Evolutionary conservation across 2,113 vertebrate species (phyloP).

Genomic region (Tetrao urogallus): DNA sequence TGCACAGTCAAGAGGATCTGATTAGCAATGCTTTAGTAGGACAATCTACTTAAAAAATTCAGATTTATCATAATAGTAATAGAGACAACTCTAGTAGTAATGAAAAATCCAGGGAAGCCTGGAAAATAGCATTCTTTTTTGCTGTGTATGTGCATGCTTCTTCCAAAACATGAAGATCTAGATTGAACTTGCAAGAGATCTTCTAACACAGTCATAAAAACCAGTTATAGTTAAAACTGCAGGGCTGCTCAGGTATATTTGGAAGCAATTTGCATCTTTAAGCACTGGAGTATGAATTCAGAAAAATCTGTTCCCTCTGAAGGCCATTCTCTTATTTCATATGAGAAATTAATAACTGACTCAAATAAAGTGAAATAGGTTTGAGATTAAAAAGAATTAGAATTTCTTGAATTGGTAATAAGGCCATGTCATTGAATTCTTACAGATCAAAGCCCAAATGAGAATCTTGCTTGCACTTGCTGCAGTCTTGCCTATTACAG

Average conservation of each 20-base stretch:
- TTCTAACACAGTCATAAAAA: neutral
- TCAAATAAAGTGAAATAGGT: constrained; percentile 9
- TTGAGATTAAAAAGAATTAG: constrained; percentile 24
- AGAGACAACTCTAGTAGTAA: neutral
- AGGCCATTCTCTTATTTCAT: neutral
- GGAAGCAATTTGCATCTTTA: neutral
- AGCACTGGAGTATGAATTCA: neutral
- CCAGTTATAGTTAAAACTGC: neutral
- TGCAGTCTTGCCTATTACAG: rapidly evolving
- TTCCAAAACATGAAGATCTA: neutral
- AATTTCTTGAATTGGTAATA: constrained; percentile 13
- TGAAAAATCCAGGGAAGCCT: neutral
- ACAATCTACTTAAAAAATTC: neutral
- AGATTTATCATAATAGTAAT: neutral
- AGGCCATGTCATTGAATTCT: neutral
- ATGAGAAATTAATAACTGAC: constrained; percentile 23
- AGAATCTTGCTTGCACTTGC: neutral
- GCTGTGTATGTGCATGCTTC: neutral
- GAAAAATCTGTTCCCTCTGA: neutral
- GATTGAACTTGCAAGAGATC: neutral
- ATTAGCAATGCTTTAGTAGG: neutral
- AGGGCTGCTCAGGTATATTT: neutral
- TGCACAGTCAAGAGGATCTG: neutral
- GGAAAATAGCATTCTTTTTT: neutral
- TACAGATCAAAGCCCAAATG: neutral